These are phyloP conservation scores for Pomatorhinus ruficollis DNA, from an alignment of 2,113 vertebrate species.

Conservation along the genomic window DNA sequence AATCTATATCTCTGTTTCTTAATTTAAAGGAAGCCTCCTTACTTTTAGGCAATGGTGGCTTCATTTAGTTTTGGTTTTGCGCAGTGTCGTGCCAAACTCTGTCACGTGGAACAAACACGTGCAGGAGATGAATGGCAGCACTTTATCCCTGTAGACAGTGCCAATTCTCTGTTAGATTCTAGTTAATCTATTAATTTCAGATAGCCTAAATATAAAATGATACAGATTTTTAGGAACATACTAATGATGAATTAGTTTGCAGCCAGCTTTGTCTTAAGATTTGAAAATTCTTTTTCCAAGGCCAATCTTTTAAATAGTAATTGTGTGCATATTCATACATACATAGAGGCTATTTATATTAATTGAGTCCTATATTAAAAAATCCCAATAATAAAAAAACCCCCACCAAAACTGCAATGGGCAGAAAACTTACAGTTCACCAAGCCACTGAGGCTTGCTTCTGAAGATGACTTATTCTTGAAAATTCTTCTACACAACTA, in stretches of 20 bases:
- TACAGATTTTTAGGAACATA: not conserved
- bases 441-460: not conserved
- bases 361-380: not conserved
- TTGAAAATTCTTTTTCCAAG: not conserved
- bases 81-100: not conserved
- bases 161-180: not conserved
- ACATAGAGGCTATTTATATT: not conserved
- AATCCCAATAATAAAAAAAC: not conserved
- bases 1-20: not conserved
- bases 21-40: not conserved
- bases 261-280: not conserved
- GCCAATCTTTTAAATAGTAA: not conserved
- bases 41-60: not conserved
- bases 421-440: not conserved
- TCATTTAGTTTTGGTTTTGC: not conserved
- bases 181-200: conserved; percentile 1
- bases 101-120: not conserved
- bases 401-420: not conserved
- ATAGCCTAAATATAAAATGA: not conserved
- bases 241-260: not conserved
- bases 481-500: not conserved
- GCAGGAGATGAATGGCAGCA: not conserved
- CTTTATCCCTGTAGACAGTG: not conserved
- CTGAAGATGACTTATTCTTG: not conserved
- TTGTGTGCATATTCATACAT: not conserved